These are phyloP conservation scores for Chelonus formosanus DNA, from an alignment of 2,888 invertebrate genomes.

Conservation along the genomic window DNA sequence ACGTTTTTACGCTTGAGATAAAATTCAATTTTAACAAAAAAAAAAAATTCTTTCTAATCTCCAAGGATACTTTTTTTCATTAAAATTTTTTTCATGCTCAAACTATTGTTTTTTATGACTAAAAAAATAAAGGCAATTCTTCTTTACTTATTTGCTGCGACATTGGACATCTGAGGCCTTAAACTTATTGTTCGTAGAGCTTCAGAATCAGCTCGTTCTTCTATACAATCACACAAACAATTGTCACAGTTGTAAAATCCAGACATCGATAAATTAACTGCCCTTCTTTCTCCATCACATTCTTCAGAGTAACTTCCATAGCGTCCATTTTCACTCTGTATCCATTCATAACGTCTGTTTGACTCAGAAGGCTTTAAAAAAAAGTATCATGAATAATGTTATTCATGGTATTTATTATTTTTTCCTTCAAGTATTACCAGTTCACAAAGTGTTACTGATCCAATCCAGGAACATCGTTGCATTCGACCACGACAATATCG, in stretches of 20 bases:
- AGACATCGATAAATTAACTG: not conserved
- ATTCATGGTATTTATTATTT: not conserved
- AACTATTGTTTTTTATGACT: too few species aligned
- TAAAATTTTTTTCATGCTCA: too few species aligned
- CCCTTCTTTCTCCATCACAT: not conserved
- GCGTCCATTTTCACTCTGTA: not conserved
- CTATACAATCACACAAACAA: constrained; percentile 9
- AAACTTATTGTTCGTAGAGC: not conserved
- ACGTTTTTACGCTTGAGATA: too few species aligned
- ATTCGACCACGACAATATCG: constrained; percentile 6
- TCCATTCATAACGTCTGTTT: not conserved
- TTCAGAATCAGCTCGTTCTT: constrained; percentile 3
- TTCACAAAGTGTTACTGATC: constrained; percentile 3
- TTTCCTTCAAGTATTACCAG: not conserved
- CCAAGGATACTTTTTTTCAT: too few species aligned
- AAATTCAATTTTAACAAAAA: too few species aligned
- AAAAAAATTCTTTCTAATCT: too few species aligned
- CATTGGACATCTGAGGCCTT: constrained; percentile 3
- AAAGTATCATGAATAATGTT: not conserved
- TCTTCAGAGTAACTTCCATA: not conserved
- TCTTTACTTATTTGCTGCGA: not conserved
- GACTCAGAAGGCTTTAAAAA: not conserved
- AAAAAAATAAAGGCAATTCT: too few species aligned
- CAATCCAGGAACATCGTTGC: not conserved
- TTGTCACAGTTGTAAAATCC: not conserved